phyloP scores from a whole-genome alignment of 2,888 invertebrate genomes.

The Euphydryas editha region DNA sequence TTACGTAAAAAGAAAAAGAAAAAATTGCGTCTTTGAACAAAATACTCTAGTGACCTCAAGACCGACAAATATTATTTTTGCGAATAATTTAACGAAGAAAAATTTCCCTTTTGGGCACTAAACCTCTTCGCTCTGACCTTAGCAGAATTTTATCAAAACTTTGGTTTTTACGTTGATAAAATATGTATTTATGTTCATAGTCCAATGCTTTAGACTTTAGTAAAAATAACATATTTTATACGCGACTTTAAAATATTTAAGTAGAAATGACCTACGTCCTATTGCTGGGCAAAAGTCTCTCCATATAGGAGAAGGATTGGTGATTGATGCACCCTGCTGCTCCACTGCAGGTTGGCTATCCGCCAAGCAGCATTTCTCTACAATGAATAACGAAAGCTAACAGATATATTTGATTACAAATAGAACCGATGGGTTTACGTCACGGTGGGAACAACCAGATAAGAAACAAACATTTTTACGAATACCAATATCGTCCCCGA shows the following conservation, averaged over 20 bases:
- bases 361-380: too few relatives aligned
- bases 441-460: too few relatives aligned
- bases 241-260: background rate
- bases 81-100: background rate
- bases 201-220: background rate
- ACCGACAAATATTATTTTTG: background rate
- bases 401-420: too few relatives aligned
- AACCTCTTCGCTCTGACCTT: conserved; percentile 6
- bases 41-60: background rate
- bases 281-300: too few relatives aligned
- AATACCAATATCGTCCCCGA: too few relatives aligned
- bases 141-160: background rate
- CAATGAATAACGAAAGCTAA: too few relatives aligned
- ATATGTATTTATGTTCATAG: background rate
- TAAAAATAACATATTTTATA: background rate
- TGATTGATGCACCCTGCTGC: too few relatives aligned
- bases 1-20: background rate
- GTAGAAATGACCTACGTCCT: too few relatives aligned
- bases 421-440: too few relatives aligned
- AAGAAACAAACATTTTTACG: too few relatives aligned
- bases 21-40: background rate
- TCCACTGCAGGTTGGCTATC: too few relatives aligned
- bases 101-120: background rate
- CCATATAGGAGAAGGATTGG: too few relatives aligned
- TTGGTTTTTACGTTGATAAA: background rate